phyloP scores from a whole-genome alignment of 1,140 invertebrate genomes.

The Apolygus lucorum region DNA sequence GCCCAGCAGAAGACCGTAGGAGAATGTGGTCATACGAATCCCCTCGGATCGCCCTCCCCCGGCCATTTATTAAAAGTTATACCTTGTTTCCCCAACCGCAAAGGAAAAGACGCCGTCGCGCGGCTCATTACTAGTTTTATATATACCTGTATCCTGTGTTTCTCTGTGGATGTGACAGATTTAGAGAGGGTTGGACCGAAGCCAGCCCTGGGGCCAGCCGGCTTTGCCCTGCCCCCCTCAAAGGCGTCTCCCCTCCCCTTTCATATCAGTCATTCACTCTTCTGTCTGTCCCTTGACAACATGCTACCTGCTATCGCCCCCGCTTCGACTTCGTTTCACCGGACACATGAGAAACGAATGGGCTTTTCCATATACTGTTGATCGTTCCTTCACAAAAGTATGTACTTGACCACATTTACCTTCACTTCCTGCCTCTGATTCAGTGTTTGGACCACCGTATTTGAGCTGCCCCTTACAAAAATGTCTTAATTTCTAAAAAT shows the following conservation, averaged over 20 bases:
- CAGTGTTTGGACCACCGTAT: too few relatives aligned
- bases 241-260: neutral
- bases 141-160: conserved; percentile 14
- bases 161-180: conserved; percentile 21
- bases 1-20: too few relatives aligned
- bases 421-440: neutral
- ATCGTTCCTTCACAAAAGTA: neutral
- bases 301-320: neutral
- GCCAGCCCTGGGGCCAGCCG: neutral
- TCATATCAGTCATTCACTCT: too few relatives aligned
- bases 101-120: conserved; percentile 5
- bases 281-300: neutral
- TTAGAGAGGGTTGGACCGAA: conserved; percentile 21
- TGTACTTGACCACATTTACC: neutral
- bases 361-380: neutral
- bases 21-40: too few relatives aligned
- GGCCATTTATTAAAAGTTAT: neutral
- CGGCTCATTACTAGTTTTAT: conserved; percentile 17
- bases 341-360: neutral
- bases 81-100: neutral
- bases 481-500: too few relatives aligned
- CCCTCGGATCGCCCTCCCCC: too few relatives aligned
- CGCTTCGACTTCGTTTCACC: neutral
- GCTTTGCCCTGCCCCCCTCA: neutral
- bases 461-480: too few relatives aligned